These are phyloP conservation scores for Urechis unicinctus DNA, from an alignment of 2,888 invertebrate genomes.

Conservation along the genomic window DNA sequence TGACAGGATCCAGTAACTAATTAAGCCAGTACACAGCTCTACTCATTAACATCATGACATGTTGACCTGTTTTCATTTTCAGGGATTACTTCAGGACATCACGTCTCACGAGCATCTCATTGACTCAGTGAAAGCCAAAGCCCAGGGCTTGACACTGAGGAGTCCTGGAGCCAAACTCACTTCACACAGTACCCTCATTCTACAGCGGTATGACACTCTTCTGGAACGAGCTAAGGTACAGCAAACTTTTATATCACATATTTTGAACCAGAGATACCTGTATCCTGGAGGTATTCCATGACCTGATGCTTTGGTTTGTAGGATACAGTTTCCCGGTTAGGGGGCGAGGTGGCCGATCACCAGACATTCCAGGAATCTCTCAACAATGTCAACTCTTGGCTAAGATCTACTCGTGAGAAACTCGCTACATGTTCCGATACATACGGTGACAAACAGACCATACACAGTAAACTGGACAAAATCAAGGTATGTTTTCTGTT, in stretches of 20 bases:
- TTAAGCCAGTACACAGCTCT: no score
- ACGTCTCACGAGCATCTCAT: conserved; percentile 96
- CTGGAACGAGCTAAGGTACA: conserved; percentile 73
- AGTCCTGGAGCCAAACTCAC: conserved; percentile 58
- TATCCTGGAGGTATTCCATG: not conserved
- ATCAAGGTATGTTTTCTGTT: conserved; percentile 53
- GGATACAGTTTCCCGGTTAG: conserved; percentile 16
- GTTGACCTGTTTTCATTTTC: not conserved
- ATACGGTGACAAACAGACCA: conserved; percentile 72
- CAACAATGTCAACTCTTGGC: conserved; percentile 87
- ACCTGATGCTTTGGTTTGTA: not conserved
- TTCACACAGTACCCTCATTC: conserved; percentile 72
- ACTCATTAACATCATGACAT: no score
- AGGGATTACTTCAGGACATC: conserved; percentile 60
- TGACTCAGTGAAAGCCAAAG: conserved; percentile 87
- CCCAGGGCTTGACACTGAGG: conserved; percentile 83
- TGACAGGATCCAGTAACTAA: no score
- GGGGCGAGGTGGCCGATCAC: conserved; percentile 40
- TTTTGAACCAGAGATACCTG: not conserved
- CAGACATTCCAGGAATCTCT: conserved; percentile 88
- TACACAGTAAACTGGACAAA: conserved; percentile 67
- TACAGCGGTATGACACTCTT: conserved; percentile 80
- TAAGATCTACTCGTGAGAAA: conserved; percentile 81
- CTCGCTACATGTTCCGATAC: conserved; percentile 85
- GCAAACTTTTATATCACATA: not conserved